Evolutionary conservation across 2,888 invertebrate species (phyloP).

Genomic region (Sisyra terminalis): DNA sequence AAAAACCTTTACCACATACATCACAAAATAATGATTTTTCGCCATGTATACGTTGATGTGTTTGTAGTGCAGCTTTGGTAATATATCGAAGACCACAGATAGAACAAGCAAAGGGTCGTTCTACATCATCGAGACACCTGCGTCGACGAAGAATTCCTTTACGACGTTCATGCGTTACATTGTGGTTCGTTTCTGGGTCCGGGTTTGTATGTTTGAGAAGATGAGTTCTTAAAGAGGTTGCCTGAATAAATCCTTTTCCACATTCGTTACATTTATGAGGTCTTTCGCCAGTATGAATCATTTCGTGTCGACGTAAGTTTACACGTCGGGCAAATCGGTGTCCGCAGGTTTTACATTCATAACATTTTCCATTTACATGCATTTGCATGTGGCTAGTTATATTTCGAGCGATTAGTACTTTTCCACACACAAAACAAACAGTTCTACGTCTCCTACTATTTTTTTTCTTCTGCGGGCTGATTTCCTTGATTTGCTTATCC

Average conservation of each 20-base stretch:
- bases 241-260: conserved; percentile 10
- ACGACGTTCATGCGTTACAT: too few relatives aligned
- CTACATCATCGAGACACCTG: background rate
- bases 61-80: background rate
- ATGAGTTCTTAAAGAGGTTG: conserved; percentile 7
- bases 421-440: conserved; percentile 20
- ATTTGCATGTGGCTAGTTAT: conserved; percentile 19
- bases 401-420: conserved; percentile 19
- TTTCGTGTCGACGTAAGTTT: too few relatives aligned
- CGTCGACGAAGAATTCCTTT: background rate
- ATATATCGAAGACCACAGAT: background rate
- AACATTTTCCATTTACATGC: conserved; percentile 20
- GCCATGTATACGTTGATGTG: background rate
- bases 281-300: too few relatives aligned
- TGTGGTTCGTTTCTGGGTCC: too few relatives aligned
- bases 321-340: conserved; percentile 14
- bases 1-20: too few relatives aligned
- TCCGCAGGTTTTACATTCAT: conserved; percentile 12
- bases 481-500: too few relatives aligned
- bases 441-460: too few relatives aligned
- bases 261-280: conserved; percentile 3
- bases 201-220: background rate
- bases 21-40: too few relatives aligned
- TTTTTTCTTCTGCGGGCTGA: too few relatives aligned
- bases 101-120: background rate